Percentiles rank a stretch among this genome's conserved stretches.
Conservation (phyloP, 2,888 invertebrate species). For the Acanthosepion pharaonis region DNA sequence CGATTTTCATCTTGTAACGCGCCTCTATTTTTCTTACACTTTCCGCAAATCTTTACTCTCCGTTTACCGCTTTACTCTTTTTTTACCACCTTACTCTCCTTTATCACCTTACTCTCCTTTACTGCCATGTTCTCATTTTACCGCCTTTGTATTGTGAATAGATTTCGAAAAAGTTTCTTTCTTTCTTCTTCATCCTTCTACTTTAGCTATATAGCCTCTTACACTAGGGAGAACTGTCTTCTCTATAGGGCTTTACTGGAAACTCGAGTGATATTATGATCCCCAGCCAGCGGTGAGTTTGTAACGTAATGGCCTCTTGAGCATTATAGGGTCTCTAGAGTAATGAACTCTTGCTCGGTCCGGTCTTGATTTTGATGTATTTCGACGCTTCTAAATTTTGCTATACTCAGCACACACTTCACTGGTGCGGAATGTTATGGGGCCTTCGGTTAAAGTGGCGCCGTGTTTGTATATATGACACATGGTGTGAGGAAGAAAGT, state of each 20-base stretch:
- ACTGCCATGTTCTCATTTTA: too few relatives aligned
- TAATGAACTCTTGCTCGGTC: not conserved
- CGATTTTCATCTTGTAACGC: too few relatives aligned
- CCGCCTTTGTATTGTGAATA: too few relatives aligned
- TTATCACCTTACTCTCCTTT: too few relatives aligned
- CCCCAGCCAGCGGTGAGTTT: not conserved
- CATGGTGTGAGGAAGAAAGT: not conserved
- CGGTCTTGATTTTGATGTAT: slow-evolving; percentile 17
- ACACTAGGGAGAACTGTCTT: not conserved
- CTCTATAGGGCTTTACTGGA: not conserved
- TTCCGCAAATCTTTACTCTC: too few relatives aligned
- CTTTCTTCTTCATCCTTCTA: not conserved
- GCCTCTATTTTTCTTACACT: too few relatives aligned
- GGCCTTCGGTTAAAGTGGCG: not conserved
- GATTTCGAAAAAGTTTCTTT: too few relatives aligned
- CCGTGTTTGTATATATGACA: not conserved
- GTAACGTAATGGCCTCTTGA: not conserved
- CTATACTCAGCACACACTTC: not conserved
- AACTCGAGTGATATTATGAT: slow-evolving; percentile 9
- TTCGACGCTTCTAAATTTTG: not conserved
- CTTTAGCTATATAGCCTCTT: not conserved
- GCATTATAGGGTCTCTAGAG: slow-evolving; percentile 6
- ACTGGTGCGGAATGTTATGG: not conserved
- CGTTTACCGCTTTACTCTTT: too few relatives aligned
- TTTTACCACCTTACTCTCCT: too few relatives aligned